phyloP scores from a whole-genome alignment of 2,113 vertebrate species.

The Vulpes lagopus region DNA sequence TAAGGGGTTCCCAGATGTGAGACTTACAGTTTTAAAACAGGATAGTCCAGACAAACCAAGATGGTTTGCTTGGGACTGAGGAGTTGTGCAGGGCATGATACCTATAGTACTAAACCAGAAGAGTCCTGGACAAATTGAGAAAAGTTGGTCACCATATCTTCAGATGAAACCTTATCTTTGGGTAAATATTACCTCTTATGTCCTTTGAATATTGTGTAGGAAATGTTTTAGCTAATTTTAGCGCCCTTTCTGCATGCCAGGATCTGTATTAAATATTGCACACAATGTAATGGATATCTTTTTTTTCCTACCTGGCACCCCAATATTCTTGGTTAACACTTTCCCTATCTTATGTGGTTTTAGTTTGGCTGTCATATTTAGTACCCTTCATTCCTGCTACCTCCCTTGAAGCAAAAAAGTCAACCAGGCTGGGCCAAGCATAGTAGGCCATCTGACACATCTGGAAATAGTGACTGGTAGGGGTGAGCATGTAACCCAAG shows the following conservation, averaged over 20 bases:
- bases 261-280: not conserved
- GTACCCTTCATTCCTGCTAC: not conserved
- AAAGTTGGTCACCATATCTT: not conserved
- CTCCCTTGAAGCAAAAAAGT: not conserved
- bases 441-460: not conserved
- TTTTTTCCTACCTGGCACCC: not conserved
- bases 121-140: not conserved
- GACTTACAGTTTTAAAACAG: not conserved
- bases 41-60: not conserved
- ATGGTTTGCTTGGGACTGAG: not conserved
- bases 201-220: not conserved
- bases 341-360: not conserved
- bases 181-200: not conserved
- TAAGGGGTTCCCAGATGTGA: not conserved
- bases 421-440: not conserved
- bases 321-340: not conserved
- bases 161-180: not conserved
- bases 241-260: not conserved
- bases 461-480: not conserved
- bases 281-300: fast-evolving
- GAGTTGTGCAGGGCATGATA: not conserved
- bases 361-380: not conserved
- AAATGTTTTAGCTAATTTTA: not conserved
- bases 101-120: not conserved
- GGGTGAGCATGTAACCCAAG: not conserved